These are phyloP conservation scores for Ptiloglossa arizonensis DNA, from an alignment of 1,140 invertebrate genomes.

Conservation along the genomic window DNA sequence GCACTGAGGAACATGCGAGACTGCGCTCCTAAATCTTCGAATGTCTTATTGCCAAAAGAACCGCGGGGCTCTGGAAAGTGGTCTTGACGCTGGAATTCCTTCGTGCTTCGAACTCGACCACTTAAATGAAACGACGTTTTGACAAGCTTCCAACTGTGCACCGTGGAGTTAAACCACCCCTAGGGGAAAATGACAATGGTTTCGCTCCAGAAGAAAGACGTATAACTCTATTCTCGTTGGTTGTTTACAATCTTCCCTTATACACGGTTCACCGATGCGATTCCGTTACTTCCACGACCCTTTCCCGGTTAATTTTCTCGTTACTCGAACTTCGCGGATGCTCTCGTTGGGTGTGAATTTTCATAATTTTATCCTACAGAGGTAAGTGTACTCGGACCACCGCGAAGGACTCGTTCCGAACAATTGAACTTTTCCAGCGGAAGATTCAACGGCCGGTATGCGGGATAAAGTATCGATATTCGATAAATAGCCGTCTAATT, in stretches of 20 bases:
- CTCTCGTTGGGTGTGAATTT: no score
- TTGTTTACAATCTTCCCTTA: neutral
- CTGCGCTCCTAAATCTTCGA: conserved; percentile 43
- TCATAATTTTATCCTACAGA: no score
- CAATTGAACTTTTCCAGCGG: no score
- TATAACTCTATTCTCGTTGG: neutral
- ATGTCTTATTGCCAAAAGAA: conserved; percentile 54
- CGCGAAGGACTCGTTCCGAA: no score
- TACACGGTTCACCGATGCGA: neutral
- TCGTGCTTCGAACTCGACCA: neutral
- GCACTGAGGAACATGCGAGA: conserved; percentile 78
- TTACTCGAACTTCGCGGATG: no score
- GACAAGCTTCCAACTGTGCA: conserved; percentile 4
- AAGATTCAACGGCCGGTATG: no score
- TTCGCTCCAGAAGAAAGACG: neutral
- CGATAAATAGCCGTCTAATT: no score
- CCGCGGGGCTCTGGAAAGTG: neutral
- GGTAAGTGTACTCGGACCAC: no score
- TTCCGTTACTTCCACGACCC: no score
- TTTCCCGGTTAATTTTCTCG: no score
- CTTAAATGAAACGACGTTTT: neutral
- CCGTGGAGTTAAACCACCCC: neutral
- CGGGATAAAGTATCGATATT: no score
- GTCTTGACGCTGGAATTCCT: neutral
- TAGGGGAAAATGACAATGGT: neutral